phyloP scores from a whole-genome alignment of 2,888 invertebrate genomes.

The Fragum sueziense region DNA sequence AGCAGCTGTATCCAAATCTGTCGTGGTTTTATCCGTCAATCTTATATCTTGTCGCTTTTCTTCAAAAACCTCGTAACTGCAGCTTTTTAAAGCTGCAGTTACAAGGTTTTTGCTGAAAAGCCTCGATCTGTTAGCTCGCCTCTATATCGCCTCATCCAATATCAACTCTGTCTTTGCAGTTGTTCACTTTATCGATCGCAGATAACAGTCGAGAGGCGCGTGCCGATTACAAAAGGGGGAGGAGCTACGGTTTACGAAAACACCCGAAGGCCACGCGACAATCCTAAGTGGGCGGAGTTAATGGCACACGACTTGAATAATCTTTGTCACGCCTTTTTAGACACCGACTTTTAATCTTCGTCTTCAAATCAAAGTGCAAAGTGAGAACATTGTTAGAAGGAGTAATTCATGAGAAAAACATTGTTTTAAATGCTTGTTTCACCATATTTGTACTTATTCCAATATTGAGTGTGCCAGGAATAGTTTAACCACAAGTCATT shows the following conservation, averaged over 20 bases:
- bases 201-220: conserved; percentile 54
- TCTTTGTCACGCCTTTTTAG: conserved; percentile 65
- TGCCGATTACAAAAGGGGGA: conserved; percentile 47
- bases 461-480: not conserved
- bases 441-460: not conserved
- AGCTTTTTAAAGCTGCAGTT: too few species aligned
- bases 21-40: conserved; percentile 53
- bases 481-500: not conserved
- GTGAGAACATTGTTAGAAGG: conserved; percentile 23
- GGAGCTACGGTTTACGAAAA: conserved; percentile 46
- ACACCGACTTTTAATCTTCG: conserved; percentile 59
- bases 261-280: conserved; percentile 59
- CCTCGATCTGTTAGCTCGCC: conserved; percentile 42
- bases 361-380: conserved; percentile 62
- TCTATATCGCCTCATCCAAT: conserved; percentile 54
- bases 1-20: conserved; percentile 63
- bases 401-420: conserved; percentile 15
- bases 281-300: conserved; percentile 50
- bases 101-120: too few species aligned
- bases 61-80: too few species aligned
- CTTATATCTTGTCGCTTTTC: too few species aligned
- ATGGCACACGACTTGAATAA: conserved; percentile 61
- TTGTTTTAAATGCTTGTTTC: conserved; percentile 8
- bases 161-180: conserved; percentile 40
- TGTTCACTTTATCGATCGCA: conserved; percentile 52